phyloP scores from a whole-genome alignment of 2,888 invertebrate genomes.

The Gerris lacustris region DNA sequence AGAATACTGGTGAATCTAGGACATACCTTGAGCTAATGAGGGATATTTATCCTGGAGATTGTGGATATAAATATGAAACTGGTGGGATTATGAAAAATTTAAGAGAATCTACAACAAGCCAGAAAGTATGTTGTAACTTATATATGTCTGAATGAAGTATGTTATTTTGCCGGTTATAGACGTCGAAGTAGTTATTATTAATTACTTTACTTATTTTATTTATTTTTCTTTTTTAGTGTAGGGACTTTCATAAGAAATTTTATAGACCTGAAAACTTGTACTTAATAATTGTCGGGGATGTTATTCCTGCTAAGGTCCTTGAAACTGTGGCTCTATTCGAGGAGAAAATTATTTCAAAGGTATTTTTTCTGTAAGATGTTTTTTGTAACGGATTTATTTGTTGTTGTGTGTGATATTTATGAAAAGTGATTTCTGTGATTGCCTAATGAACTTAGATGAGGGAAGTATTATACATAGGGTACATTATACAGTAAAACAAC shows the following conservation, averaged over 20 bases:
- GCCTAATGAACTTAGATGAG: too few species aligned
- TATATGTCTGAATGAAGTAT: too few species aligned
- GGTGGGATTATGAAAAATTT: conserved; percentile 78
- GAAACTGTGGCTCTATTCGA: conserved; percentile 58
- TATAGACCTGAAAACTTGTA: conserved; percentile 81
- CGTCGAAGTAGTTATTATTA: neutral
- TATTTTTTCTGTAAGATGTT: conserved; percentile 32
- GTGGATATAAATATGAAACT: conserved; percentile 73
- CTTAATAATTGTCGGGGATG: conserved; percentile 69
- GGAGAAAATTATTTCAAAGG: conserved; percentile 58
- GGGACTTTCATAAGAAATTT: conserved; percentile 67
- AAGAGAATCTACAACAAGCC: conserved; percentile 63
- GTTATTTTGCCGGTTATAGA: neutral
- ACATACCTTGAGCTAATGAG: conserved; percentile 52
- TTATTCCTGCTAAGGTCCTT: conserved; percentile 62
- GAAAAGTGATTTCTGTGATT: too few species aligned
- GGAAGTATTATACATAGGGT: too few species aligned
- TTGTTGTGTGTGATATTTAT: too few species aligned
- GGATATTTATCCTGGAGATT: conserved; percentile 64
- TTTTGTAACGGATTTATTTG: neutral
- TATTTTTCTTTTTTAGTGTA: conserved; percentile 44
- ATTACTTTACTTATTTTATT: neutral
- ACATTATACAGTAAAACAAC: too few species aligned
- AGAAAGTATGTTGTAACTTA: conserved; percentile 47
- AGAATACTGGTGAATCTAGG: conserved; percentile 65